Base-by-base conservation (phyloP, 2,113 vertebrate genomes). In the Otocyon megalotis region DNA sequence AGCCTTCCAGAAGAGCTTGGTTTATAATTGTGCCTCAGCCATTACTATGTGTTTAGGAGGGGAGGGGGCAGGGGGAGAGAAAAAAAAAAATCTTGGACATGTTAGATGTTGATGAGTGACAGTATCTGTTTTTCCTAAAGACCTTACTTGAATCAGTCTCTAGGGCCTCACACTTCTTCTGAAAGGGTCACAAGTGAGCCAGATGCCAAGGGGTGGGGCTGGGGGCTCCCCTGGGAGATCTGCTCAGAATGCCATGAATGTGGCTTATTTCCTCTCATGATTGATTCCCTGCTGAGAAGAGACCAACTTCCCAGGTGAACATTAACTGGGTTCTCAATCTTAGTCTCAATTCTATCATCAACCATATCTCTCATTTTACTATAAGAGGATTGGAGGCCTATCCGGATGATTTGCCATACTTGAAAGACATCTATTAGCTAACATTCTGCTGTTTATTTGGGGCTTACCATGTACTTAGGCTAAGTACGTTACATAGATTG, bases 41-140 rank as follows among this genome's bases (percentile, higher is more conserved):
- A 84, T 90, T 87, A 53, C 67, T 94, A 0, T 80, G 72, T 90
- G 77, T 93, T 95, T 96, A 65, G 69, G 30, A 17, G 81, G 32
- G 43, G 83, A 94, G 37, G 16, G 9, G 14, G 62, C 17, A 95
- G n/a, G 35, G 58, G 35, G 60, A 87, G 24, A 69, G 77, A 74
- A 77, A 79, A 17, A 53, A 62, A 54, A 84, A 79, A 67, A 35
- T 79, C n/a, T 90, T 82, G 58, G 24, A 13, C 5, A 4, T 32
- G 3, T 53, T 94, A 69, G 65, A 62, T 35, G 20, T 72, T 81
- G 91, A 74, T 8, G n/a, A 58, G 54, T 85, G 94, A 81, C 94
- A 97, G 26, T 97, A 93, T 98, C 98, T 98, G 80, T 76, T 98
- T 77, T 98, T 97, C 84, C 95, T 97, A 69, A 90, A 95, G 93